Evolutionary conservation across 92 coral and sea anemone genomes (phyloP).

Genomic region (Phenganax marumi): DNA sequence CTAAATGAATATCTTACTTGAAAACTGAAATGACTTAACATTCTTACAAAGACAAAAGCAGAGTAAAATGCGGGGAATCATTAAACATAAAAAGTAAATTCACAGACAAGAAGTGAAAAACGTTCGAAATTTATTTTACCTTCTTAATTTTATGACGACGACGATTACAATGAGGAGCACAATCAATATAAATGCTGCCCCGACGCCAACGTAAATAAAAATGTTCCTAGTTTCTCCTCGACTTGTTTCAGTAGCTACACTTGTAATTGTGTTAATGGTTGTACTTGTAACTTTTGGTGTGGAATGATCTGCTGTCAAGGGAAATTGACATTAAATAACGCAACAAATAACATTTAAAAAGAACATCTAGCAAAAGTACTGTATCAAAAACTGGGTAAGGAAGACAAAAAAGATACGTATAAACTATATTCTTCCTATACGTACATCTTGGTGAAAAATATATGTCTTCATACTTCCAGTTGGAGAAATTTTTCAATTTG

Average conservation of each 20-base stretch:
- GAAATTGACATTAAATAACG: no score
- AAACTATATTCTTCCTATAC: no score
- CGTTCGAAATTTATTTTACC: not conserved
- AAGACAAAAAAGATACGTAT: no score
- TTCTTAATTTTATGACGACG: not conserved
- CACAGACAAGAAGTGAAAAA: not conserved
- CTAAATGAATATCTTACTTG: not conserved
- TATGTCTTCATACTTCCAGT: no score
- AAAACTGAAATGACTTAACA: not conserved
- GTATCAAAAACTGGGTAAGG: no score
- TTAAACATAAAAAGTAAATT: not conserved
- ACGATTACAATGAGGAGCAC: not conserved
- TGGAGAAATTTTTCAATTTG: no score
- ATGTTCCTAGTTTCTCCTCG: not conserved
- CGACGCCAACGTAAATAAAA: conserved; percentile 7
- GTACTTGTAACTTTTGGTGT: not conserved
- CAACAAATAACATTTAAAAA: no score
- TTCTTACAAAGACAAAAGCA: not conserved
- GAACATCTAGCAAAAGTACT: no score
- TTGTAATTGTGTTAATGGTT: not conserved
- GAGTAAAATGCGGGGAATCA: no score
- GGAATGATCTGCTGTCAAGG: no score
- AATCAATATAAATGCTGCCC: not conserved
- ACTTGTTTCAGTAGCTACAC: not conserved
- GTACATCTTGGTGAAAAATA: no score